Evolutionary conservation across 2,888 invertebrate species (phyloP).

Genomic region (Lithophane semibrunnea): DNA sequence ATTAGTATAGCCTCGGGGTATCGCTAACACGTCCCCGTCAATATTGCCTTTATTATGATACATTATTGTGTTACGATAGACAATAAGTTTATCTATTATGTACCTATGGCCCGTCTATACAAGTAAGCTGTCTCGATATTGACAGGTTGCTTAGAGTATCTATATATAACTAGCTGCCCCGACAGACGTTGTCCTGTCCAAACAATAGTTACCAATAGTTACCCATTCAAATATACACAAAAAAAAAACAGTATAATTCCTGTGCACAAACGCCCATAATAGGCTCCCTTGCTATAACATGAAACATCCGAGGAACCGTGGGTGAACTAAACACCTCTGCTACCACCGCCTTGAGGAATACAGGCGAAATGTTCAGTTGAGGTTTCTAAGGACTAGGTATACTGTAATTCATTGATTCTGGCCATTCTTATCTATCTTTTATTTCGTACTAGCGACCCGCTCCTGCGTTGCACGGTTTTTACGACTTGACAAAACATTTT

Average conservation of each 20-base stretch:
- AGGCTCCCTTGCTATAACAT: background rate
- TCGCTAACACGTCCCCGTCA: slow-evolving; percentile 38
- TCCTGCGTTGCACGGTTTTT: too few species aligned
- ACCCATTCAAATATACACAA: too few species aligned
- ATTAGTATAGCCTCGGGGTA: slow-evolving; percentile 17
- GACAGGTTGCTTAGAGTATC: slow-evolving; percentile 23
- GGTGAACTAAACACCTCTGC: background rate
- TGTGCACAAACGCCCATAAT: background rate
- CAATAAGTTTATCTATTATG: slow-evolving; percentile 66
- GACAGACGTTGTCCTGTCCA: too few species aligned
- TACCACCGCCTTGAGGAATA: background rate
- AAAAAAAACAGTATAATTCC: too few species aligned
- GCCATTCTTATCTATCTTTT: background rate
- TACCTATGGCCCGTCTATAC: slow-evolving; percentile 66
- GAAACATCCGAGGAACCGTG: background rate
- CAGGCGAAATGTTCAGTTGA: background rate
- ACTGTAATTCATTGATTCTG: background rate
- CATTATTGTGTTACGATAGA: slow-evolving; percentile 36
- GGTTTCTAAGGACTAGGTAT: background rate
- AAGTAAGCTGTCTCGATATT: slow-evolving; percentile 59
- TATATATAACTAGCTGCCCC: too few species aligned
- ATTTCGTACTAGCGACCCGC: background rate
- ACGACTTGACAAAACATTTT: too few species aligned
- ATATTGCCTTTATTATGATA: slow-evolving; percentile 25
- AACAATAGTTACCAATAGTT: too few species aligned